Percentiles rank a stretch among this genome's conserved stretches.
These are phyloP conservation scores for Nannospalax galili DNA, from an alignment of 2,113 vertebrate genomes.

Conservation along the genomic window DNA sequence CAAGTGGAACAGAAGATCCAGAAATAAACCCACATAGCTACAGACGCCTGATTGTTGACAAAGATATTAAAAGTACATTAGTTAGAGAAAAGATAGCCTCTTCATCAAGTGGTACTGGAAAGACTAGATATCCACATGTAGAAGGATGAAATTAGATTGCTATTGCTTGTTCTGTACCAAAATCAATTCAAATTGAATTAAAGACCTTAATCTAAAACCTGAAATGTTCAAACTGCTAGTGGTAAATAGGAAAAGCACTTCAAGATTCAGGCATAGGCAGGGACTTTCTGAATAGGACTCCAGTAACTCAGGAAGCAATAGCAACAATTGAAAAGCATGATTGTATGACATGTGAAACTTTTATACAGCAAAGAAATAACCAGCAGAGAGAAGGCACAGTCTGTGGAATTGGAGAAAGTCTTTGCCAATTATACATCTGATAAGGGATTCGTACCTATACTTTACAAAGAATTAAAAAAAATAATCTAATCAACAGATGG, in stretches of 20 bases:
- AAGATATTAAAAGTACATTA: background rate
- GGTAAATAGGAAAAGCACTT: background rate
- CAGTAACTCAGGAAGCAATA: background rate
- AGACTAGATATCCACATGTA: accelerated
- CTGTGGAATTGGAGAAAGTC: background rate
- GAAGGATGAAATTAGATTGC: background rate
- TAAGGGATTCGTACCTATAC: background rate
- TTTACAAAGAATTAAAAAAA: background rate
- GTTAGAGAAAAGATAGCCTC: background rate
- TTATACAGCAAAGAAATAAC: background rate
- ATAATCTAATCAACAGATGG: background rate
- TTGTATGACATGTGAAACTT: background rate
- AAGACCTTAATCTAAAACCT: background rate
- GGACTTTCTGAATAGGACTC: background rate
- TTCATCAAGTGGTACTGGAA: background rate
- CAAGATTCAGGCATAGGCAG: background rate
- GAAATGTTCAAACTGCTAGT: background rate
- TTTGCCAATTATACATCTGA: background rate
- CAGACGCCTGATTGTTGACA: background rate
- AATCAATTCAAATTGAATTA: background rate
- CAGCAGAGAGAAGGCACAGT: too few species aligned
- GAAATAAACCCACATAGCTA: background rate
- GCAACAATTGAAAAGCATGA: background rate
- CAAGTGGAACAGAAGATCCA: background rate
- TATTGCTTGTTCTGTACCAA: background rate